phyloP scores from a whole-genome alignment of 2,797 vertebrate species.

The Fringilla coelebs region DNA sequence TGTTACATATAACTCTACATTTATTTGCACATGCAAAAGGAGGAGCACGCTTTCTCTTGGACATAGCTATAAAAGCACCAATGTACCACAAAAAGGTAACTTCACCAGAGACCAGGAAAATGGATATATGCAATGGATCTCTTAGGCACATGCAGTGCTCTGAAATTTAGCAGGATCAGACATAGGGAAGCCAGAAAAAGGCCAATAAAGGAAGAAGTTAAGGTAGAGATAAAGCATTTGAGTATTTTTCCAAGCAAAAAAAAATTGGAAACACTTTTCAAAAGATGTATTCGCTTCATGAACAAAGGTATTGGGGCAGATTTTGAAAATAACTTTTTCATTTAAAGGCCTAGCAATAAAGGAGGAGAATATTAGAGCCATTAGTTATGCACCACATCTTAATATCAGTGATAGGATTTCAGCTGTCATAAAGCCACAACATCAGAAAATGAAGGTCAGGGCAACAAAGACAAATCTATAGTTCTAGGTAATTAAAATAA shows the following conservation, averaged over 20 bases:
- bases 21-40: not conserved
- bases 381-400: not conserved
- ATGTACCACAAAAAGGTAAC: not conserved
- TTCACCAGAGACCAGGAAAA: not conserved
- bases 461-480: not conserved
- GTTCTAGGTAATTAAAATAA: not conserved
- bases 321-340: not conserved
- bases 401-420: not conserved
- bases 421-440: not conserved
- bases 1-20: accelerated
- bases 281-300: not conserved
- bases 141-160: not conserved
- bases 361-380: not conserved
- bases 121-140: not conserved
- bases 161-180: not conserved
- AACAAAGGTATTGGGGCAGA: not conserved
- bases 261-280: not conserved
- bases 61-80: not conserved
- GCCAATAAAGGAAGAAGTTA: not conserved
- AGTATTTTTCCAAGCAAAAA: not conserved
- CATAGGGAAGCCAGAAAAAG: not conserved
- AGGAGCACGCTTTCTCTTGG: not conserved
- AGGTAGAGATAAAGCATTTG: not conserved
- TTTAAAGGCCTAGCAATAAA: not conserved
- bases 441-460: not conserved